Conservation (phyloP, 2,113 vertebrate species). For the Gasterosteus aculeatus region DNA sequence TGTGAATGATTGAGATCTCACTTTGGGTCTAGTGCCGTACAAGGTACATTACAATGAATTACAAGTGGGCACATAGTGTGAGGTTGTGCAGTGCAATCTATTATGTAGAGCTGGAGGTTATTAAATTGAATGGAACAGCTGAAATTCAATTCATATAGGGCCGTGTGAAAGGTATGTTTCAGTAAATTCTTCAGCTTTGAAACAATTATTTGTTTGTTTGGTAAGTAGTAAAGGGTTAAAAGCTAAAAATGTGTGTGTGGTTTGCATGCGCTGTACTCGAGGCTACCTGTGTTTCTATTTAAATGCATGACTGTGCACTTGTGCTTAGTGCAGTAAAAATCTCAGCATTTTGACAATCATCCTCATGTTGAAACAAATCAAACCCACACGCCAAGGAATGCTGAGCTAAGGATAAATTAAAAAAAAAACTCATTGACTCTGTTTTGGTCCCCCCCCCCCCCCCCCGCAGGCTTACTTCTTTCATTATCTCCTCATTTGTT, state of each 20-base stretch:
- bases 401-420: constrained; percentile 72
- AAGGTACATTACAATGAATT: constrained; percentile 61
- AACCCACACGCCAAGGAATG: constrained; percentile 52
- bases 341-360: constrained; percentile 58
- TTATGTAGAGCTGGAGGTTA: constrained; percentile 11
- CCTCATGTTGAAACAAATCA: constrained; percentile 68
- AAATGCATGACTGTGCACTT: constrained; percentile 10
- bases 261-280: neutral
- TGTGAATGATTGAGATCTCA: constrained; percentile 79
- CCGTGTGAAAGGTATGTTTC: neutral
- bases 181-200: constrained; percentile 11
- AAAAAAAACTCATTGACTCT: constrained; percentile 67
- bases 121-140: constrained; percentile 6
- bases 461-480: constrained; percentile 68
- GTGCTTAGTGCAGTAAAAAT: constrained; percentile 49
- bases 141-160: neutral
- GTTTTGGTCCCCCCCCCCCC: constrained; percentile 70
- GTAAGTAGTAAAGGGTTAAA: constrained; percentile 1
- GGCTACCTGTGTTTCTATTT: constrained; percentile 11
- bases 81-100: constrained; percentile 23
- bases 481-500: constrained; percentile 76
- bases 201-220: neutral
- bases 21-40: constrained; percentile 60
- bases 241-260: neutral
- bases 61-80: constrained; percentile 30